Evolutionary conservation across 2,113 vertebrate genomes (phyloP).

Genomic region (Leptobrachium leishanense): DNA sequence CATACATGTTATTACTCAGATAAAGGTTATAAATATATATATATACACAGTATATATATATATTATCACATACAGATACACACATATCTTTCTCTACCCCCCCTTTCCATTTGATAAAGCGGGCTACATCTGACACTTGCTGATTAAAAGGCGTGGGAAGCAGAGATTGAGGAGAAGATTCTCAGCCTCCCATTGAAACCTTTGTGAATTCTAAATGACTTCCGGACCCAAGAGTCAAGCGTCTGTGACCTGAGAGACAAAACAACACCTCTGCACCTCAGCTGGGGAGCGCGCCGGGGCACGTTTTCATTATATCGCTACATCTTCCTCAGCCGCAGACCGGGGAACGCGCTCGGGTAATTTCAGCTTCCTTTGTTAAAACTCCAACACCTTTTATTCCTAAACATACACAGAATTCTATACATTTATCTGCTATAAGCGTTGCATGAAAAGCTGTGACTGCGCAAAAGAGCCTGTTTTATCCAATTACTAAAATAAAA

Average conservation of each 20-base stretch:
- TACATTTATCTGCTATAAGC: too few species aligned
- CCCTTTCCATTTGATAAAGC: background rate
- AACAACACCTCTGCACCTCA: constrained; percentile 4
- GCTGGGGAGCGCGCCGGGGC: background rate
- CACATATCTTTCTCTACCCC: too few species aligned
- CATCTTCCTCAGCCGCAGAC: background rate
- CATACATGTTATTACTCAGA: background rate
- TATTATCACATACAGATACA: too few species aligned
- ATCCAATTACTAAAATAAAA: too few species aligned
- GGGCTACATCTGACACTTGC: background rate
- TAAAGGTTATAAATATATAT: background rate
- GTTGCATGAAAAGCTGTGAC: too few species aligned
- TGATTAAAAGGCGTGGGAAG: constrained; percentile 13
- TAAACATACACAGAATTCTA: too few species aligned
- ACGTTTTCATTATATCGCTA: constrained; percentile 14
- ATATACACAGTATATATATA: too few species aligned
- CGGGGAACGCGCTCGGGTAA: background rate
- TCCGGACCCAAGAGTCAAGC: constrained; percentile 15
- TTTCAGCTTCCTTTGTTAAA: background rate
- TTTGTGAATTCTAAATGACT: constrained; percentile 39
- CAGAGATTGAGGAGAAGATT: constrained; percentile 26
- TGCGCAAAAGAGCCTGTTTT: too few species aligned
- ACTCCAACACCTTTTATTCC: too few species aligned
- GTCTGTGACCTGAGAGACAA: constrained; percentile 24
- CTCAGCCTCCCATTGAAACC: constrained; percentile 25